Percentiles rank a stretch among this genome's conserved stretches.
These are phyloP conservation scores for Limosa lapponica DNA, from an alignment of 2,797 vertebrate species.

Conservation along the genomic window DNA sequence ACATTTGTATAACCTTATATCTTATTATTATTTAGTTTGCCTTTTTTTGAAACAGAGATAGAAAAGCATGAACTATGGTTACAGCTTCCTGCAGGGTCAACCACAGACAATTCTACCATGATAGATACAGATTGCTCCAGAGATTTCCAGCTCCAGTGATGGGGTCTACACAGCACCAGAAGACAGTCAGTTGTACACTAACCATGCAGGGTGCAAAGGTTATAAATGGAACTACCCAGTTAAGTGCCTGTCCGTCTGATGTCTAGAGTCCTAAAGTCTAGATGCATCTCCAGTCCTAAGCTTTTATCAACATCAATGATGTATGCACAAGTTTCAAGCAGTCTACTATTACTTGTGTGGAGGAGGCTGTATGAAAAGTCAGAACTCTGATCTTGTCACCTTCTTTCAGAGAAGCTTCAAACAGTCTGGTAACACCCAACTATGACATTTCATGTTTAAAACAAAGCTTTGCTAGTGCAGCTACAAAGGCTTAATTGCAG, in stretches of 20 bases:
- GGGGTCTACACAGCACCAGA: rapidly evolving
- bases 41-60: neutral
- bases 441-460: neutral
- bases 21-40: neutral
- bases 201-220: rapidly evolving
- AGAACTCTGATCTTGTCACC: neutral
- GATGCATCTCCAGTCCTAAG: neutral
- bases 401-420: neutral
- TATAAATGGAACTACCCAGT: neutral
- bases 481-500: neutral
- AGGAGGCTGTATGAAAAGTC: neutral
- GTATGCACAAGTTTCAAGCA: rapidly evolving
- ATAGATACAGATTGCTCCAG: neutral
- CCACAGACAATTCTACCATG: neutral
- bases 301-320: rapidly evolving
- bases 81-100: neutral
- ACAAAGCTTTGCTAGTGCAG: neutral
- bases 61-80: rapidly evolving
- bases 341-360: rapidly evolving
- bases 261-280: no score
- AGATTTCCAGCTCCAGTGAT: neutral
- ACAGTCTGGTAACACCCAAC: neutral
- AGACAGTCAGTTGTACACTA: neutral
- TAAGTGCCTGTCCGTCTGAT: no score
- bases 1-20: neutral